Conservation (phyloP, 1,140 invertebrate genomes). For the Drosophila saltans region DNA sequence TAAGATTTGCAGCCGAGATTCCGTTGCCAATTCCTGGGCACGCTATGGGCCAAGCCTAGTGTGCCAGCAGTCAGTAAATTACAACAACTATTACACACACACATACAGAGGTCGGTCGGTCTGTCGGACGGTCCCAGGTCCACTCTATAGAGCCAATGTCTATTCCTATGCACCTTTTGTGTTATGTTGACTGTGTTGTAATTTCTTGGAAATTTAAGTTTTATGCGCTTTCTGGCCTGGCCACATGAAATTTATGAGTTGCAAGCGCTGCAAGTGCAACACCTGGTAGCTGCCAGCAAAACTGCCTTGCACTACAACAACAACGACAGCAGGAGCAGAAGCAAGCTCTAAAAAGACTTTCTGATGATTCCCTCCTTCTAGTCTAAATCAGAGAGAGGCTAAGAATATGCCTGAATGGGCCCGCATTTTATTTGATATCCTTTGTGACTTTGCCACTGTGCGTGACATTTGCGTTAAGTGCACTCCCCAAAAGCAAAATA, state of each 20-base stretch:
- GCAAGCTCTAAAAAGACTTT: background rate
- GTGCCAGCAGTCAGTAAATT: slow-evolving; percentile 72
- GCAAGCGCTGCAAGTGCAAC: slow-evolving; percentile 67
- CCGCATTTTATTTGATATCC: slow-evolving; percentile 76
- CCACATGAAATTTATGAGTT: slow-evolving; percentile 75
- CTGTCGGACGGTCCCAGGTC: slow-evolving; percentile 21
- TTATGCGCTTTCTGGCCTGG: slow-evolving; percentile 68
- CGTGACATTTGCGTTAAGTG: slow-evolving; percentile 80
- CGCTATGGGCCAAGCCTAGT: slow-evolving; percentile 41
- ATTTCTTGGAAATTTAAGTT: slow-evolving; percentile 78
- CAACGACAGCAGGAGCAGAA: slow-evolving; percentile 9
- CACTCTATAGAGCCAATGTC: slow-evolving; percentile 28
- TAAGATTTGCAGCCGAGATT: slow-evolving; percentile 80
- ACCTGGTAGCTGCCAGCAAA: slow-evolving; percentile 65
- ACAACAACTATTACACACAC: slow-evolving; percentile 76
- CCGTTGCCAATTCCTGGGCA: slow-evolving; percentile 47
- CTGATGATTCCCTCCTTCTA: background rate
- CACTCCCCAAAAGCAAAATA: slow-evolving; percentile 2
- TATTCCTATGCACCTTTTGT: slow-evolving; percentile 44
- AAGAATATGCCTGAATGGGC: slow-evolving; percentile 50
- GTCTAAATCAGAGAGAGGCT: slow-evolving; percentile 5
- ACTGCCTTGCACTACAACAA: background rate
- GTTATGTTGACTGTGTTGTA: slow-evolving; percentile 65
- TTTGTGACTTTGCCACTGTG: slow-evolving; percentile 73
- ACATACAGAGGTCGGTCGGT: slow-evolving; percentile 5